These are phyloP conservation scores for Bellardia bayeri DNA, from an alignment of 2,888 invertebrate species.

Conservation along the genomic window DNA sequence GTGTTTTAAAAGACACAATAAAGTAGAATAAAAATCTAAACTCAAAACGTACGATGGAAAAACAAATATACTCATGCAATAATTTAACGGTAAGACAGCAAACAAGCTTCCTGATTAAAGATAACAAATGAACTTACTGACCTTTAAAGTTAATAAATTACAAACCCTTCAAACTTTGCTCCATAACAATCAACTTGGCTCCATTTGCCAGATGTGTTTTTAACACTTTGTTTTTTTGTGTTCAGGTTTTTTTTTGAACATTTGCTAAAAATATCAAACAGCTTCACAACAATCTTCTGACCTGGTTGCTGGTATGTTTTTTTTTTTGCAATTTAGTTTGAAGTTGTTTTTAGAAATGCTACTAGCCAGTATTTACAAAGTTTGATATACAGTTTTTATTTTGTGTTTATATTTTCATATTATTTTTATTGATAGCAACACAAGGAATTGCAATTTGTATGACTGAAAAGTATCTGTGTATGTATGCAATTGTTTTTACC, in stretches of 20 bases:
- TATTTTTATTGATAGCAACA: background rate
- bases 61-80: background rate
- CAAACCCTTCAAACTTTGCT: background rate
- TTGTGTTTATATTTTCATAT: background rate
- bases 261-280: background rate
- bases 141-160: conserved; percentile 8
- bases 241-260: background rate
- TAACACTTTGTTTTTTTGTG: background rate
- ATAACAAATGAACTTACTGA: background rate
- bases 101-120: background rate
- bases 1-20: too few species aligned
- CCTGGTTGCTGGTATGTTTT: background rate
- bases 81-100: background rate
- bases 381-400: background rate
- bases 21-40: too few species aligned
- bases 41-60: too few species aligned
- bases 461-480: background rate
- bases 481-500: background rate
- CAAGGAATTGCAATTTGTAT: background rate
- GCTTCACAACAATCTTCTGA: background rate
- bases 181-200: background rate
- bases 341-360: background rate
- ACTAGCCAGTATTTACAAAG: background rate
- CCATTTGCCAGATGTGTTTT: conserved; percentile 1
- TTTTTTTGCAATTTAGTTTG: background rate